Conservation (phyloP, 2,888 invertebrate species). For the Epirrhoe tristata region DNA sequence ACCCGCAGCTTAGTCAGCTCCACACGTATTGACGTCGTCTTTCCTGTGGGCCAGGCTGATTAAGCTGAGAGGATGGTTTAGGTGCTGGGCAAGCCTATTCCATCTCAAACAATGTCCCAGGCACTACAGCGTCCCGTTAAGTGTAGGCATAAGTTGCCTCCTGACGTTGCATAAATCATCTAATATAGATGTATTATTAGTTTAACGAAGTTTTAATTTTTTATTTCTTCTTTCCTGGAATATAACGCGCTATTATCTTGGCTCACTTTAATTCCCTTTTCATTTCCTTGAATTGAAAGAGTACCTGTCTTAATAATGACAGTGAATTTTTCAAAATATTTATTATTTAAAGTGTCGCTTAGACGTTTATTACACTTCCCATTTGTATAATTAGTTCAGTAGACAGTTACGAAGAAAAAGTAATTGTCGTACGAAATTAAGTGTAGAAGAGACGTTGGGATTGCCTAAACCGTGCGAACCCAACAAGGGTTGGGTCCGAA, state of each 20-base stretch:
- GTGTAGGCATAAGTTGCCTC: no score
- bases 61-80: no score
- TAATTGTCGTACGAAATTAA: slow-evolving; percentile 55
- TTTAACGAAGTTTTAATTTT: neutral
- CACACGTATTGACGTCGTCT: no score
- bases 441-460: slow-evolving; percentile 53
- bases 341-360: slow-evolving; percentile 7
- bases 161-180: no score
- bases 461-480: slow-evolving; percentile 62
- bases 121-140: no score
- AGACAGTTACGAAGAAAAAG: slow-evolving; percentile 45
- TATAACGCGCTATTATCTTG: neutral
- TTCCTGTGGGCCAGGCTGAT: no score
- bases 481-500: slow-evolving; percentile 59
- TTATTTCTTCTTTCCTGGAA: neutral
- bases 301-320: neutral
- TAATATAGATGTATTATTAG: no score
- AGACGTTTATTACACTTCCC: slow-evolving; percentile 34
- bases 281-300: slow-evolving; percentile 10
- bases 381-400: slow-evolving; percentile 41
- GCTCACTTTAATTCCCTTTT: neutral
- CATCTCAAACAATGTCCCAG: no score
- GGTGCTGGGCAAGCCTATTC: no score
- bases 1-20: no score
- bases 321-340: neutral